phyloP scores from a whole-genome alignment of 2,113 vertebrate genomes.

The Ursus arctos region DNA sequence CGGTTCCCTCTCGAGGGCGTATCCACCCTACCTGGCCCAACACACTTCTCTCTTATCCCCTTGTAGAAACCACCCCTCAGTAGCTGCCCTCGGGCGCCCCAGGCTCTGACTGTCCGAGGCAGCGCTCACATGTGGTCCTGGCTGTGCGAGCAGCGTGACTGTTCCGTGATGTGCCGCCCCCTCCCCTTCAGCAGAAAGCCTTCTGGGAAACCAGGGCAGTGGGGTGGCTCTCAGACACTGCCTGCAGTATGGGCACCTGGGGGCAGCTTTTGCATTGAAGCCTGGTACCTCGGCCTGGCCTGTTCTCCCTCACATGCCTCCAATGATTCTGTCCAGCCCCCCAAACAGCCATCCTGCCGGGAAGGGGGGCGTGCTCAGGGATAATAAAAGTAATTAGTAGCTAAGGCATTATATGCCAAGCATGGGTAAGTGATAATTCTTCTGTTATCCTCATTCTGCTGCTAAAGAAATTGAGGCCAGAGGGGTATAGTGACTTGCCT shows the following conservation, averaged over 20 bases:
- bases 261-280: not conserved
- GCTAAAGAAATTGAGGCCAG: not conserved
- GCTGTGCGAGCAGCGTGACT: not conserved
- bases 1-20: not conserved
- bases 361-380: not conserved
- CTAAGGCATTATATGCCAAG: not conserved
- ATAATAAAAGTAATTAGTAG: not conserved
- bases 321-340: not conserved
- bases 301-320: not conserved
- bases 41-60: not conserved
- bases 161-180: not conserved
- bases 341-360: not conserved
- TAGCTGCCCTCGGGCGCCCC: not conserved
- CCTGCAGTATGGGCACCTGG: not conserved
- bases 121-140: fast-evolving
- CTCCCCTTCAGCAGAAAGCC: not conserved
- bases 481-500: not conserved
- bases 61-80: not conserved
- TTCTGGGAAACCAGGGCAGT: not conserved
- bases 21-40: not conserved
- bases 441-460: not conserved
- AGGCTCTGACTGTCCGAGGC: not conserved
- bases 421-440: not conserved
- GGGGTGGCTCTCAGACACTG: not conserved
- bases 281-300: not conserved